phyloP scores from a whole-genome alignment of 2,797 vertebrate species.

The Oreochromis mossambicus region DNA sequence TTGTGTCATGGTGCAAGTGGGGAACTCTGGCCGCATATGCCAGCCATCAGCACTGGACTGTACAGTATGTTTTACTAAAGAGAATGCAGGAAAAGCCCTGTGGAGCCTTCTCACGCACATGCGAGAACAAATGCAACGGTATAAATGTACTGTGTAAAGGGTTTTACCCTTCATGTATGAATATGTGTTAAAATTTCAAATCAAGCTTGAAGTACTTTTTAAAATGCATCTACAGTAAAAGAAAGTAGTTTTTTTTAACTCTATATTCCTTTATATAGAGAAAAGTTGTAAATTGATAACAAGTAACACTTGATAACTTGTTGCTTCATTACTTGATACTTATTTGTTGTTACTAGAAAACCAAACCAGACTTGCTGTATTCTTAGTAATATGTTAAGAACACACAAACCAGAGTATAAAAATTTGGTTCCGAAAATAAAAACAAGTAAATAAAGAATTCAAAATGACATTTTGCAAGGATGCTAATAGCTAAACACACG shows the following conservation, averaged over 20 bases:
- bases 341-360: neutral
- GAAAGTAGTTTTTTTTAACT: neutral
- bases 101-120: constrained; percentile 51
- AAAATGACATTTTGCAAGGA: rapidly evolving
- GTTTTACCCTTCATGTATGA: neutral
- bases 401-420: neutral
- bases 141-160: neutral
- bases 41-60: constrained; percentile 66
- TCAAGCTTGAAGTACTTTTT: neutral
- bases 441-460: neutral
- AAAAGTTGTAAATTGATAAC: neutral
- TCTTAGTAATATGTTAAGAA: neutral
- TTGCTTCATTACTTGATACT: neutral
- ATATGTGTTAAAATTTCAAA: neutral
- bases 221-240: rapidly evolving
- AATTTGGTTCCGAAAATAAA: neutral
- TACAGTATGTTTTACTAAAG: constrained; percentile 51
- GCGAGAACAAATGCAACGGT: constrained; percentile 28
- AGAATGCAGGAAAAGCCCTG: constrained; percentile 32
- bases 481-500: rapidly evolving
- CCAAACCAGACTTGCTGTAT: neutral
- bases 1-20: constrained; percentile 76
- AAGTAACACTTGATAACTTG: neutral
- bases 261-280: neutral
- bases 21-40: constrained; percentile 59